Evolutionary conservation across 2,113 vertebrate genomes (phyloP), one percentile per base, ranked within the genome.

Genomic region (Camarhynchus parvulus): DNA sequence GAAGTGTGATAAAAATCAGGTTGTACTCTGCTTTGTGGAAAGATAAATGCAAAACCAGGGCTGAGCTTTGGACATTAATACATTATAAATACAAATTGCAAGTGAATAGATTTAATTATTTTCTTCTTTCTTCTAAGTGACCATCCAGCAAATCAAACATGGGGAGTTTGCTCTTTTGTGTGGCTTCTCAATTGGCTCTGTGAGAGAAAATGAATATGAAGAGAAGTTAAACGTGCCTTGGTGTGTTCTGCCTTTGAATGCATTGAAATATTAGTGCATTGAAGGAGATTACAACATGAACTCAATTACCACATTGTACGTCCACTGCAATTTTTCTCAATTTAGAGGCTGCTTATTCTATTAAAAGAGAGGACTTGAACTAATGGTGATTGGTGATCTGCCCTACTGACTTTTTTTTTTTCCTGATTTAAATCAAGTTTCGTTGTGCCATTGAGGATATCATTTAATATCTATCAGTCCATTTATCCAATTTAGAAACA

Each of bases 371-470:
- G 70, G 67, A 62, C 55, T 83, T 86, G 87, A 93, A 55, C 63
- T 95, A 97, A 96, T 92, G 59, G 72, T 93, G 90, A 95, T 94
- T 84, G 63, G 87, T 94, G 89, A 74, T 92, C 59, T 95, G 72
- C 85, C 79, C 61, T 81, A 11, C 75, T 86, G 82, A 67, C 16
- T 93, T 81, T 64, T 61, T 87, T 53, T 35, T 55, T 22, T 87
- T 75, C 37, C 67, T 62, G 72, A 90, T 83, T 76, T 77, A 92
- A 94, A 94, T 96, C 55, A 70, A 86, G 78, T 93, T 93, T 74
- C 18, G 2, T 59, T 74, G 39, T 90, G 78, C 56, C 69, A 49
- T 63, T 86, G 82, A 86, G 41, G 44, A 39, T 81, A 74, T 80
- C 17, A 86, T 80, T 91, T 83, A 88, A 67, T 90, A 96, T 90